Base-by-base conservation (phyloP, 2,888 invertebrate species). In the Neoaliturus tenellus region DNA sequence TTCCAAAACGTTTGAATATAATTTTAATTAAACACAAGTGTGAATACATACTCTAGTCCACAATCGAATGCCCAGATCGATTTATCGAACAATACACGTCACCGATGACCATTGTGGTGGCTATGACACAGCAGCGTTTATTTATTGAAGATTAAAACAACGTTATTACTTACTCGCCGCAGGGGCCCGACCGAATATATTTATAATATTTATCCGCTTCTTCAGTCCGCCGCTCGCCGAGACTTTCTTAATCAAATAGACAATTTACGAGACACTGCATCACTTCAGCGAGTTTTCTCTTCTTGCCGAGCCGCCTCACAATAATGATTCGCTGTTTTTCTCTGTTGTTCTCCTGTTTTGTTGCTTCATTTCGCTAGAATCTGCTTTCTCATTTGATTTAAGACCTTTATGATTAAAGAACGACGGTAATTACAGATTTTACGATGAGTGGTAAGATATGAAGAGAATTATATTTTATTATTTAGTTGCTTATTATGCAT, bases 101-200 rank as follows among this genome's bases (percentile, higher is more conserved):
- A 67, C 67, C 67, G 6, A 55, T 6, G 23, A 23, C 6, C 39
- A 39, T 35, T 35, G 69, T 78, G 48, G 28, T 51, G 48, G 28
- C 78, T 25, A 28, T 78, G 78, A 55, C 78, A 55, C 3, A 28
- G 78, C 78, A 78, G 17, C 51, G n/a, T 55, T 78, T 78, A 78
- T 78, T 78, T 78, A 78, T 78, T 78, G 78, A 78, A 78, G 78
- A 78, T 78, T 78, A 78, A 78, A 78, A 78, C 78, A 78, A 55
- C 33, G 55, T 75, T 75, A 75, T 75, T 75, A 75, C 23, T 31
- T 23, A 31, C 75, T 75, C 75, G 31, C 73, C 41, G 41, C 55
- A 55, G 23, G 55, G 69, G 35, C 35, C 25, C 41, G 35, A 48
- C 51, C 41, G 75, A 75, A 75, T 75, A 75, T 33, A 31, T 75